Evolutionary conservation across 2,113 vertebrate species (phyloP).

Genomic region (Anolis sagrei): DNA sequence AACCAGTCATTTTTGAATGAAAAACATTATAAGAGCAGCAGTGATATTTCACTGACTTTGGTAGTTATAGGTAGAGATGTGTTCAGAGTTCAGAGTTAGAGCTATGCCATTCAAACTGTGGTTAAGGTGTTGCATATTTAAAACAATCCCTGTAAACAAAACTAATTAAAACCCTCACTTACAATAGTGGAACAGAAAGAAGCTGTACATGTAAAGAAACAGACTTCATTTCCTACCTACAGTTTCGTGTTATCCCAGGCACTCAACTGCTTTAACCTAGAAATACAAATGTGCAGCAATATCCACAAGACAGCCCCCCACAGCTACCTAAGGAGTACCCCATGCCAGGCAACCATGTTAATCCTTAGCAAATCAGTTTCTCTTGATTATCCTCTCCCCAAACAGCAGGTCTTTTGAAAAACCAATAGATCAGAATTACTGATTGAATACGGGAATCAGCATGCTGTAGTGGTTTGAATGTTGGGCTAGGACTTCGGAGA

Average conservation of each 20-base stretch:
- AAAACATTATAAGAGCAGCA: background rate
- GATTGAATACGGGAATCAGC: too few species aligned
- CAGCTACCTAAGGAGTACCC: too few species aligned
- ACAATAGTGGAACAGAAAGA: too few species aligned
- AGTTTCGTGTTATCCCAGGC: too few species aligned
- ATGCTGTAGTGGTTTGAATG: too few species aligned
- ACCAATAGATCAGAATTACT: too few species aligned
- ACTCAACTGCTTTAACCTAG: background rate
- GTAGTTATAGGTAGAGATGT: background rate
- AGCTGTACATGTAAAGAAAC: background rate
- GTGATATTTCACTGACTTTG: background rate
- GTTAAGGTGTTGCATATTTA: background rate
- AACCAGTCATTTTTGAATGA: background rate
- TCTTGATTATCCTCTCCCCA: too few species aligned
- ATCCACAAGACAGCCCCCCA: too few species aligned
- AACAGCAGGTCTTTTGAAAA: too few species aligned
- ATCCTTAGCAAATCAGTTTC: too few species aligned
- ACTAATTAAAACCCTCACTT: background rate
- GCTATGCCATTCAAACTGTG: background rate
- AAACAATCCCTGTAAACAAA: background rate
- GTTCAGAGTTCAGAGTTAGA: background rate
- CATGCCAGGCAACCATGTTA: too few species aligned
- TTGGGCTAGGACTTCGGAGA: too few species aligned
- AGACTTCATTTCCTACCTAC: background rate
- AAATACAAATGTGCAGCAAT: background rate